Evolutionary conservation across 2,888 invertebrate genomes (phyloP), one percentile per base, ranked within the genome.

Genomic region (Cactoblastis cactorum): DNA sequence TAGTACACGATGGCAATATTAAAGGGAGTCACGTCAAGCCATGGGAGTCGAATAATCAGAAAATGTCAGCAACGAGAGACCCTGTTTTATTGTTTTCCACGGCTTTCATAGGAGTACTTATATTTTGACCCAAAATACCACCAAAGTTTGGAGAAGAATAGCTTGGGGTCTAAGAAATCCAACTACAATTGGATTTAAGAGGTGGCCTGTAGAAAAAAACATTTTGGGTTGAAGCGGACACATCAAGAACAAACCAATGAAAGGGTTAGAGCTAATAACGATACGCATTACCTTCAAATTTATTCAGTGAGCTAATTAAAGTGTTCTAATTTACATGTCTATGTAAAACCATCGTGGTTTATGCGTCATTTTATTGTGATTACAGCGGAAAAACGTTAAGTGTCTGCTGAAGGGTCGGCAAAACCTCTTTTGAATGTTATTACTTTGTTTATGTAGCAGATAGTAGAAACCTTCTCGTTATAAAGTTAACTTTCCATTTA

Each of bases 291-390:
- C 55, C 52, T 55, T 49, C 43, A 60, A 64, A 66, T 62, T 62
- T 66, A 66, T 66, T 62, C 58, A 43, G 53, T 57, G 56, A 62
- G 55, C 57, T 63, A 61, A 66, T 66, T 61, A 63, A 63, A 64
- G 53, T 54, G 55, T 54, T 47, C 55, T 58, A 59, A 63, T 63
- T 63, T 66, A 64, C 62, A 63, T 62, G 48, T 58, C 53, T 50
- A 60, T 61, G 59, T 58, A 50, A 53, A 53, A 45, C 57, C 51
- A 53, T 41, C 33, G 52, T 45, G 34, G 52, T 50, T 60, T 55
- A 61, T 56, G 55, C 34, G 51, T 53, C 54, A 56, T 60, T 59
- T 57, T 57, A 58, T 59, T 52, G 49, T 51, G 56, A 56, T 55
- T 56, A 53, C 51, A 15, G 19, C 4, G 18, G 33, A 49, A 49